A percentile compares a stretch with the other conserved stretches of the same genome.
Conservation (phyloP, 2,113 vertebrate species). For the Oryzias javanicus region DNA sequence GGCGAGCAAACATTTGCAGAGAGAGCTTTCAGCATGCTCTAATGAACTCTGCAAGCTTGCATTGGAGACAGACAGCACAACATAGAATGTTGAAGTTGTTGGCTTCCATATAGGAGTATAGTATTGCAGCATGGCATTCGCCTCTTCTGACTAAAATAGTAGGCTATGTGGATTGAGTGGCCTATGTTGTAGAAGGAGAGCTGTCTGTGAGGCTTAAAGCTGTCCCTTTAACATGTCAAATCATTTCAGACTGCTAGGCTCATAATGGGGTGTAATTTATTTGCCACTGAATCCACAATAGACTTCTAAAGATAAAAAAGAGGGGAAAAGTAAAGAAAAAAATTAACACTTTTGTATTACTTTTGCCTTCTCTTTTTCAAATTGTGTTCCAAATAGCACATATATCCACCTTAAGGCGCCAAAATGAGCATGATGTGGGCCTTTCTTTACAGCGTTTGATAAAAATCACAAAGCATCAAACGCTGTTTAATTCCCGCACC, state of each 20-base stretch:
- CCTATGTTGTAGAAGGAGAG: constrained; percentile 4
- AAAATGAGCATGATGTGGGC: constrained; percentile 9
- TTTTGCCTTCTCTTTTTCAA: constrained; percentile 4
- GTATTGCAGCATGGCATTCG: constrained; percentile 45
- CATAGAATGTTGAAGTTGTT: constrained; percentile 21
- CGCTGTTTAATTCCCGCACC: constrained; percentile 44
- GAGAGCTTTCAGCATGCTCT: too few species aligned
- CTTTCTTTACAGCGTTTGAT: constrained; percentile 12
- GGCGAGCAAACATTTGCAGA: too few species aligned
- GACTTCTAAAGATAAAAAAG: not conserved
- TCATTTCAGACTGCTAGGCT: not conserved
- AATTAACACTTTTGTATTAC: constrained; percentile 9
- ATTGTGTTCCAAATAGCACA: constrained; percentile 2
- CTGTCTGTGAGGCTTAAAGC: constrained; percentile 14
- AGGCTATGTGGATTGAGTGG: constrained; percentile 12
- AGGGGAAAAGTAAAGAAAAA: constrained; percentile 5
- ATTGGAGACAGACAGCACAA: not conserved
- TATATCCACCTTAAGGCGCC: constrained; percentile 6
- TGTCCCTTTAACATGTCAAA: not conserved
- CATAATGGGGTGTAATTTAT: constrained; percentile 5
- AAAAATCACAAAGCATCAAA: constrained; percentile 44
- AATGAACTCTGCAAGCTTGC: too few species aligned
- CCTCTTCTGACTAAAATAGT: constrained; percentile 50
- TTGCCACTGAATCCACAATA: constrained; percentile 3
- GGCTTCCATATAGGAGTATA: constrained; percentile 23